These are phyloP conservation scores for Pheucticus melanocephalus DNA, from an alignment of 2,113 vertebrate genomes.

Conservation along the genomic window DNA sequence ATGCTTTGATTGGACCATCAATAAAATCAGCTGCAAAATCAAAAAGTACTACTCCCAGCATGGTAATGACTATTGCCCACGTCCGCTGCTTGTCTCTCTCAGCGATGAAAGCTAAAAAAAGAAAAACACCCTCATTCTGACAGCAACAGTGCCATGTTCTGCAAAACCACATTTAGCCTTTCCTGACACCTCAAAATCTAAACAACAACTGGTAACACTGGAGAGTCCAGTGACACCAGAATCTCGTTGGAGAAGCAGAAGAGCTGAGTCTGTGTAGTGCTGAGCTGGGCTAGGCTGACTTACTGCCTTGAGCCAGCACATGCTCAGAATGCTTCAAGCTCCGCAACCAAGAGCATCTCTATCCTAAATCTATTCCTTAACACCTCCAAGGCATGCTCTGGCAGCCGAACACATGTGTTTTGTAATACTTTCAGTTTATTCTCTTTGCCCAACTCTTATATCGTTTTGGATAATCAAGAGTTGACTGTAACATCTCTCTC, in stretches of 20 bases:
- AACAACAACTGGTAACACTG: not conserved
- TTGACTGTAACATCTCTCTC: not conserved
- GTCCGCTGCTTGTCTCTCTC: constrained; percentile 63
- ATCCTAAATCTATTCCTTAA: not conserved
- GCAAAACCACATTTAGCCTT: not conserved
- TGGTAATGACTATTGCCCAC: constrained; percentile 88
- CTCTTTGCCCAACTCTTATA: not conserved
- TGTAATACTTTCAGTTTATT: not conserved
- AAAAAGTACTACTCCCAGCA: constrained; percentile 94
- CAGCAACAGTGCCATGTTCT: not conserved
- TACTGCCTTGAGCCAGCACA: not conserved
- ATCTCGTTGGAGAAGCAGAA: not conserved
- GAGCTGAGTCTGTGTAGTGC: not conserved
- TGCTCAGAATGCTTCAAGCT: not conserved
- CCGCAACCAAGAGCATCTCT: not conserved
- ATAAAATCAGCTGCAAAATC: constrained; percentile 98
- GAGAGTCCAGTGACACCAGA: not conserved
- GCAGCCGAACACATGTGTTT: not conserved
- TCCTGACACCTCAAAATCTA: not conserved
- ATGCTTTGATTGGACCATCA: constrained; percentile 96
- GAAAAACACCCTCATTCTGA: constrained; percentile 41
- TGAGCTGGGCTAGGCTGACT: not conserved
- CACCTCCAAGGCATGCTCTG: not conserved
- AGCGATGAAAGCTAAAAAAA: constrained; percentile 67
- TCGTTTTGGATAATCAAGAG: not conserved